Conservation (phyloP, 2,113 vertebrate genomes). For the Pseudolaguvia tuberculata region DNA sequence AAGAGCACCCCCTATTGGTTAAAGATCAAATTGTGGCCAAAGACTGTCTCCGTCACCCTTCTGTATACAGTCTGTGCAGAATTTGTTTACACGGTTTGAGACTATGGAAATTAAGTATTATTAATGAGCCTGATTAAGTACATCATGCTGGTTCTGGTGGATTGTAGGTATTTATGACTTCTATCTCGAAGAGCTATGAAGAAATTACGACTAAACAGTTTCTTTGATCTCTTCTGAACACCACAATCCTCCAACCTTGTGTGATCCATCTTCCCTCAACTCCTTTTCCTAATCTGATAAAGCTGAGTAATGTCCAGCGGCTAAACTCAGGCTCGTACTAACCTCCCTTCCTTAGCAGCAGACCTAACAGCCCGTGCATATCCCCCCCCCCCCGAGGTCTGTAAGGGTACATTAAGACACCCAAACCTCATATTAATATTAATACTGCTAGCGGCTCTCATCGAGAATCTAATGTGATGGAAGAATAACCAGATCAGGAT, state of each 20-base stretch:
- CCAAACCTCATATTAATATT: no score
- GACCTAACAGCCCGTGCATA: no score
- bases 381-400: no score
- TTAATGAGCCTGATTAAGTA: no score
- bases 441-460: no score
- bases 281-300: conserved; percentile 61
- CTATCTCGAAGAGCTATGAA: not conserved
- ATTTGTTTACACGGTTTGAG: no score
- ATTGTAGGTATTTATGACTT: not conserved
- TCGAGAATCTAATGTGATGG: no score
- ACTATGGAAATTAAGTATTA: no score
- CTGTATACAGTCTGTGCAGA: not conserved
- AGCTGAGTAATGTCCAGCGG: conserved; percentile 58
- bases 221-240: not conserved
- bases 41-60: not conserved
- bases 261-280: conserved; percentile 6
- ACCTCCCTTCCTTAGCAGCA: no score
- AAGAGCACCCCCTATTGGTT: conserved; percentile 62
- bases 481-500: no score
- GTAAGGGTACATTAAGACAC: no score
- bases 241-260: not conserved
- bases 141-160: not conserved
- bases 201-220: not conserved
- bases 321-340: conserved; percentile 53
- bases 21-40: conserved; percentile 10